These are phyloP conservation scores for Xyliphius kryptos DNA, from an alignment of 2,113 vertebrate genomes.

Conservation along the genomic window DNA sequence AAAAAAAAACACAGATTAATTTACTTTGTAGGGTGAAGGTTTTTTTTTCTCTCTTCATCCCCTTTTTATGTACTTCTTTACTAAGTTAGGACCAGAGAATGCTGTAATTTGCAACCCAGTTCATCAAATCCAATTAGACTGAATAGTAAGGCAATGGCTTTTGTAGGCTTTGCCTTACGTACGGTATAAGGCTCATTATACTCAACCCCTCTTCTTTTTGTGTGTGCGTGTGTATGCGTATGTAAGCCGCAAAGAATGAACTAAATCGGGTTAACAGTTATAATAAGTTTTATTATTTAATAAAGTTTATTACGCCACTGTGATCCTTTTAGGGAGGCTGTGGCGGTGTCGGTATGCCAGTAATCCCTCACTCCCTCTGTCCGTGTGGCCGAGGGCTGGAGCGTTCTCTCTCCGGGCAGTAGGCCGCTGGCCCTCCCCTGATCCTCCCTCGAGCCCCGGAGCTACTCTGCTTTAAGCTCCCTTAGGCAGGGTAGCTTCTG, in stretches of 20 bases:
- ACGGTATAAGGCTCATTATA: conserved; percentile 99
- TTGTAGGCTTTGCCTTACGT: conserved; percentile 99
- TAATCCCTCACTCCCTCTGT: conserved; percentile 83
- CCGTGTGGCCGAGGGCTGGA: conserved; percentile 80
- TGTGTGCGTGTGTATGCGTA: conserved; percentile 63
- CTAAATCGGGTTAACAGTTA: conserved; percentile 99
- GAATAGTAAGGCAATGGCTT: conserved; percentile 99
- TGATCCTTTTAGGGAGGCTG: conserved; percentile 99
- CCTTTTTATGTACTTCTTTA: conserved; percentile 71
- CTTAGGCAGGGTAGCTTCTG: conserved; percentile 43
- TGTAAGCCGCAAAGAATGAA: conserved; percentile 99
- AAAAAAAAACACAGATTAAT: conserved; percentile 96
- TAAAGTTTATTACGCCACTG: conserved; percentile 98
- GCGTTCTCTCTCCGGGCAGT: conserved; percentile 54
- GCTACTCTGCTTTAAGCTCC: conserved; percentile 47
- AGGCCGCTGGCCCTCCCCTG: conserved; percentile 50
- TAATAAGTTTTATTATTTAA: conserved; percentile 99
- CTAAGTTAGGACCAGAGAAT: conserved; percentile 99
- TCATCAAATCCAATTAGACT: conserved; percentile 99
- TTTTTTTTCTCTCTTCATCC: conserved; percentile 56
- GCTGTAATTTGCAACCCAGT: conserved; percentile 98
- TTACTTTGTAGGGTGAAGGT: conserved; percentile 97
- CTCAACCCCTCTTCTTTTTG: conserved; percentile 75
- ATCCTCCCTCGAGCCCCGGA: conserved; percentile 53
- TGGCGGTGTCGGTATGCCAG: conserved; percentile 87